phyloP scores from a whole-genome alignment of 2,888 invertebrate genomes.

The Mylabris sibirica region DNA sequence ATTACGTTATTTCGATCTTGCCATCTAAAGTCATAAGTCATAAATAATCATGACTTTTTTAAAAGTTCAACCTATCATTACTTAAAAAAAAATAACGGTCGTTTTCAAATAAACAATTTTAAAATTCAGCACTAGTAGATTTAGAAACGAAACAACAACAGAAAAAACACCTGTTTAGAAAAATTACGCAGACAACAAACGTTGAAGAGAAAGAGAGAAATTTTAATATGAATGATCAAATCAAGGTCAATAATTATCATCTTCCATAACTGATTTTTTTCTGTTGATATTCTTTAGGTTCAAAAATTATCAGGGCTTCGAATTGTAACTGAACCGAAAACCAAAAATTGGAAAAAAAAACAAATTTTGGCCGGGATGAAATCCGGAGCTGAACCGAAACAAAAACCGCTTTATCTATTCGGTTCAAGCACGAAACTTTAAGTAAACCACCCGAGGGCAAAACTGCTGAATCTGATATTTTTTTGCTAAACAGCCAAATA shows the following conservation, averaged over 20 bases:
- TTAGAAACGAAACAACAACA: background rate
- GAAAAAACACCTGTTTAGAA: slow-evolving; percentile 10
- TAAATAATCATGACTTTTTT: background rate
- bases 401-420: too few relatives aligned
- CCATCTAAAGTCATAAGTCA: too few relatives aligned
- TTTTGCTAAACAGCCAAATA: too few relatives aligned
- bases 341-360: too few relatives aligned
- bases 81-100: background rate
- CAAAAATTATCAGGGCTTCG: too few relatives aligned
- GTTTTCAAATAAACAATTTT: background rate
- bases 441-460: too few relatives aligned
- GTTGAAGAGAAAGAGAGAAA: background rate
- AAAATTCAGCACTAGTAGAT: background rate
- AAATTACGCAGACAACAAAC: background rate
- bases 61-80: background rate
- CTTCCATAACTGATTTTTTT: background rate
- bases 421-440: too few relatives aligned
- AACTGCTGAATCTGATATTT: too few relatives aligned
- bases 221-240: slow-evolving; percentile 11
- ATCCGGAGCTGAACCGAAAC: too few relatives aligned
- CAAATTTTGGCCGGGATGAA: too few relatives aligned
- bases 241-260: slow-evolving; percentile 14
- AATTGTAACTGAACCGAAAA: too few relatives aligned
- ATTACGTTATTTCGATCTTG: too few relatives aligned
- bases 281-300: background rate